Percentiles rank a stretch among this genome's conserved stretches.
phyloP scores from a whole-genome alignment of 53 echinoderm and acorn worm genomes.

The Patiria pectinifera region DNA sequence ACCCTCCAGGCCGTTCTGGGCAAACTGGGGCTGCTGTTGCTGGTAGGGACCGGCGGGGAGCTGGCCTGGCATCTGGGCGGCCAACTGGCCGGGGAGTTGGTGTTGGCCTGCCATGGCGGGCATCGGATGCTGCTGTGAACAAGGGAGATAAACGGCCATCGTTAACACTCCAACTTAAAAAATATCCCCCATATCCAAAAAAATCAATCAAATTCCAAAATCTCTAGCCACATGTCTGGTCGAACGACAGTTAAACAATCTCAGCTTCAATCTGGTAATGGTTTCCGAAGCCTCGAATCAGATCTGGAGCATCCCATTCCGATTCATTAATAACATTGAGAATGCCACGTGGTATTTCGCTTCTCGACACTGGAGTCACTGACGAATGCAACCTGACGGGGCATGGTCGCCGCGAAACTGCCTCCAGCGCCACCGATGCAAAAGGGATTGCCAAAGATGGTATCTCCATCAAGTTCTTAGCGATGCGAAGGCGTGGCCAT shows the following conservation, averaged over 20 bases:
- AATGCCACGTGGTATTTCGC: slow-evolving; percentile 31
- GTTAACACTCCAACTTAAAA: slow-evolving; percentile 8
- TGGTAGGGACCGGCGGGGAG: slow-evolving; percentile 70
- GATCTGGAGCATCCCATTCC: slow-evolving; percentile 10
- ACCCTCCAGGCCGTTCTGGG: slow-evolving; percentile 76
- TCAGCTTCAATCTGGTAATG: neutral
- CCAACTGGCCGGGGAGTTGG: slow-evolving; percentile 59
- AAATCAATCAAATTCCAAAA: neutral
- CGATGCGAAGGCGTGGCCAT: slow-evolving; percentile 15
- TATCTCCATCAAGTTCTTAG: slow-evolving; percentile 31
- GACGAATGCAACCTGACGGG: slow-evolving; percentile 20
- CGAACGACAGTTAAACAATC: neutral
- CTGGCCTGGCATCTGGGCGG: slow-evolving; percentile 64
- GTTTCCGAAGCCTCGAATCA: neutral
- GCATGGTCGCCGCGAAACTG: neutral
- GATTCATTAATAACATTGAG: slow-evolving; percentile 23
- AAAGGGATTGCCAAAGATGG: slow-evolving; percentile 54
- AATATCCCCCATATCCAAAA: neutral
- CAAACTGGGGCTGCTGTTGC: slow-evolving; percentile 66
- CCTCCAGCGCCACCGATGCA: neutral
- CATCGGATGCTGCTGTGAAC: slow-evolving; percentile 66
- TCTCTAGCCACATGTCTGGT: neutral
- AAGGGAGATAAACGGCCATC: slow-evolving; percentile 38
- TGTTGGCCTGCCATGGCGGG: slow-evolving; percentile 60
- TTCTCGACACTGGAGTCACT: slow-evolving; percentile 1